Base-by-base conservation (phyloP, 1,140 invertebrate genomes). In the Eubasilissa regina region DNA sequence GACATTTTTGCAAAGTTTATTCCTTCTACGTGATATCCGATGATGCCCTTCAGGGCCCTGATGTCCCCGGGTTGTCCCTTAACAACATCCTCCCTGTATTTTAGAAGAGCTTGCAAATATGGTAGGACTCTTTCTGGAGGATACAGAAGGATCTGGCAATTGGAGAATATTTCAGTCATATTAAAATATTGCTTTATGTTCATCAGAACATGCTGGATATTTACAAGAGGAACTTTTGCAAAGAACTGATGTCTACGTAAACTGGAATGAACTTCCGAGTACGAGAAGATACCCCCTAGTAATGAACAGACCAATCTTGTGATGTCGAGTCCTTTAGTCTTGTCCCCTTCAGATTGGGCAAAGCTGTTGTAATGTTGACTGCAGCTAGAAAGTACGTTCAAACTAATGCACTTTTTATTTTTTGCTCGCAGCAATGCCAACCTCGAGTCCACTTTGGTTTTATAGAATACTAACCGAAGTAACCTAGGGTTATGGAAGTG, bases 91-190 rank as follows among this genome's bases (percentile, higher is more conserved):
- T 35, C 55, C 55, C n/a, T 58, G 21, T 58, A 19, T 21, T 19
- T 51, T 44, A 70, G 43, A 9, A 70, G 45, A 19, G 43, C 17
- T 3, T n/a, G 21, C 53, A 80, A 80, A 77, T 82, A 66, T 79
- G 84, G 66, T 66, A 83, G 85, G 64, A 89, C 86, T 85, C 87
- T 87, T 84, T 88, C 90, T 91, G 86, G 89, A 25, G 90, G 89
- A 87, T 92, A 92, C 53, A 92, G 84, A 45, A 92, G 73, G 68
- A 91, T 87, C 55, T 88, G 85, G 77, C 91, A 86, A 84, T 91
- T 91, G 55, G 87, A 83, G 83, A 85, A 88, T 84, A 93, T 92
- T 51, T 90, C 88, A 45, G 87, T 75, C 17, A 84, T 58, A 12
- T 85, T 83, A 85, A 90, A 93, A 21, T 87, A 19, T 70, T 79